Conservation (phyloP, 2,797 vertebrate species). For the Nyctalus aviator region DNA sequence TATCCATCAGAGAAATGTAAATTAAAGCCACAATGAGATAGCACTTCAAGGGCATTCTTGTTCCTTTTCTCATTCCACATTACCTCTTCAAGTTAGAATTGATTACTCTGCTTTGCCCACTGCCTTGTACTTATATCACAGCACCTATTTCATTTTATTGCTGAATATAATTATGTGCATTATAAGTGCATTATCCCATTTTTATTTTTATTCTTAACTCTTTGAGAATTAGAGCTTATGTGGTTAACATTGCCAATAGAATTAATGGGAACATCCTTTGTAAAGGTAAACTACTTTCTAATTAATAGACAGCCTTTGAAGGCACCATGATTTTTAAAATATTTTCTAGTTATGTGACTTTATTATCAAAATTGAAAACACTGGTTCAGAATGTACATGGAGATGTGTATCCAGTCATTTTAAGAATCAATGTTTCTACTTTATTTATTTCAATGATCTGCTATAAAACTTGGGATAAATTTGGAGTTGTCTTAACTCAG, state of each 20-base stretch:
- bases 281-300: constrained; percentile 12
- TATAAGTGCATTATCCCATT: not conserved
- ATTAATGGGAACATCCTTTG: not conserved
- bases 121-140: not conserved
- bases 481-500: not conserved
- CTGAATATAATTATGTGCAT: not conserved
- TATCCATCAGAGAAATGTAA: not conserved
- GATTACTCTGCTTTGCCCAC: not conserved
- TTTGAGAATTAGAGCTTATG: not conserved
- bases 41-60: not conserved
- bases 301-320: constrained; percentile 7
- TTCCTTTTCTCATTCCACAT: not conserved
- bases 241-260: not conserved
- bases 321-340: not conserved
- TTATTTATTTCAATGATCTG: not conserved
- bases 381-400: not conserved
- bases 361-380: constrained; percentile 1
- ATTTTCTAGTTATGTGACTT: not conserved
- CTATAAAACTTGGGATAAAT: not conserved
- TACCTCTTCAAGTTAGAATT: not conserved
- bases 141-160: not conserved
- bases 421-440: not conserved
- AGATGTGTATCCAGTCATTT: not conserved
- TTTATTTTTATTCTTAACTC: not conserved
- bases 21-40: not conserved